A percentile compares a stretch with the other conserved stretches of the same genome.
These are phyloP conservation scores for Hyles vespertilio DNA, from an alignment of 1,140 invertebrate species.

Conservation along the genomic window DNA sequence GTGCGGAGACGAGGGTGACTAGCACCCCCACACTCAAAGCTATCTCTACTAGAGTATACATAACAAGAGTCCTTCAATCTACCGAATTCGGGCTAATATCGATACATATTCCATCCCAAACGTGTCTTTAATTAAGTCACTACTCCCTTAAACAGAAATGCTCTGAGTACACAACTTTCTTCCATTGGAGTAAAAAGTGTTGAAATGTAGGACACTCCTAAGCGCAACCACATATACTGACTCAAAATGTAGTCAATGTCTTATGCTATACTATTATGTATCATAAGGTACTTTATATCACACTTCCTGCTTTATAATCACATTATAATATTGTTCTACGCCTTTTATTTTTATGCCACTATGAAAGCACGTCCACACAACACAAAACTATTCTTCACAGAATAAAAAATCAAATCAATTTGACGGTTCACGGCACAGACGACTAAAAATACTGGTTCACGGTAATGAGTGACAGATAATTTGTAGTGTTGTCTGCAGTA, in stretches of 20 bases:
- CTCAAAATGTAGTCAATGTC: slow-evolving; percentile 3
- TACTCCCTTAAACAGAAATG: slow-evolving; percentile 46
- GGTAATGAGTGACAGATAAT: too few species aligned
- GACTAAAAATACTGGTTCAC: too few species aligned
- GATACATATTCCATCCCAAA: slow-evolving; percentile 43
- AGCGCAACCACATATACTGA: slow-evolving; percentile 26
- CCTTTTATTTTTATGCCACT: background rate
- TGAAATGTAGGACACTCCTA: slow-evolving; percentile 59
- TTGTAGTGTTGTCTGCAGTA: too few species aligned
- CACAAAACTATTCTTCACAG: slow-evolving; percentile 3
- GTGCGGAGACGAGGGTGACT: slow-evolving; percentile 52
- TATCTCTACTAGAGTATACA: slow-evolving; percentile 67
- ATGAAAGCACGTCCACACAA: slow-evolving; percentile 4
- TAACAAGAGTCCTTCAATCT: slow-evolving; percentile 51
- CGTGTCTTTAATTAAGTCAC: slow-evolving; percentile 41
- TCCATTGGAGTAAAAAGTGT: slow-evolving; percentile 60
- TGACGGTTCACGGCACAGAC: too few species aligned
- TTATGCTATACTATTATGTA: background rate
- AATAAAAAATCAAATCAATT: background rate
- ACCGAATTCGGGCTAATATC: slow-evolving; percentile 23
- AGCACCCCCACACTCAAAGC: slow-evolving; percentile 61
- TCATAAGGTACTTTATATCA: background rate
- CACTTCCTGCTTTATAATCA: background rate
- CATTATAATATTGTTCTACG: background rate
- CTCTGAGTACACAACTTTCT: slow-evolving; percentile 51